Evolutionary conservation across 2,888 invertebrate species (phyloP), one percentile per base, ranked within the genome.

Genomic region (Andrena fulva): DNA sequence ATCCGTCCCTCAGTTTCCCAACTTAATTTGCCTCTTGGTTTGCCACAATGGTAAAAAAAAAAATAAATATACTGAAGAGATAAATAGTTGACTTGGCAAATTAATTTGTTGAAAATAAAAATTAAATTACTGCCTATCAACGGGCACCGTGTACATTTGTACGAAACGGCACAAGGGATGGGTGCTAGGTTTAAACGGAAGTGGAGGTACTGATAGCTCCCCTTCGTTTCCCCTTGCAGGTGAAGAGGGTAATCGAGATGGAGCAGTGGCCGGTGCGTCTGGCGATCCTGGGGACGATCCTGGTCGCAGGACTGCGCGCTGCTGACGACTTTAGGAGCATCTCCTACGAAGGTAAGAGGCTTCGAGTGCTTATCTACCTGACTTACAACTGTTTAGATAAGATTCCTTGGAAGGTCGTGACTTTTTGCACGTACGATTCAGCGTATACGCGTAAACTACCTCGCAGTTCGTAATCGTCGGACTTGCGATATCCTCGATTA

Each of bases 271-370:
- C 87, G 63, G 63, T 77, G 29, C 73, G 80, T 4, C 52, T 85
- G 60, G 66, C 88, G 64, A 70, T 89, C n/a, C 74, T 92, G 64
- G 85, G 80, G 60, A 77, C 82, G 29, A 35, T 56, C 24, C 24
- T 90, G 24, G 35, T 89, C 12, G 77, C 77, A 16, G 50, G 66
- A 10, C 66, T 85, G 27, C 70, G 64, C 29, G 90, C 89, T 16
- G 73, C 85, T 29, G 90, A 89, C 63, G 93, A 93, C 83, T 93
- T 93, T 87, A 92, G 93, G 50, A 91, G 91, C 77, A 92, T 93
- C 68, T 92, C 92, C 52, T 93, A 92, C 83, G 91, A 91, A 85
- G 93, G 93, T 93, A 60, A 52, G 87, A 62, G 20, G 27, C 31
- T 4, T 33, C 62, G 10, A 29, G 62, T 20, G n/a, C 7, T 20